Percentiles rank a stretch among this genome's conserved stretches.
These are phyloP conservation scores for Eupithecia centaureata DNA, from an alignment of 2,888 invertebrate species.

Conservation along the genomic window DNA sequence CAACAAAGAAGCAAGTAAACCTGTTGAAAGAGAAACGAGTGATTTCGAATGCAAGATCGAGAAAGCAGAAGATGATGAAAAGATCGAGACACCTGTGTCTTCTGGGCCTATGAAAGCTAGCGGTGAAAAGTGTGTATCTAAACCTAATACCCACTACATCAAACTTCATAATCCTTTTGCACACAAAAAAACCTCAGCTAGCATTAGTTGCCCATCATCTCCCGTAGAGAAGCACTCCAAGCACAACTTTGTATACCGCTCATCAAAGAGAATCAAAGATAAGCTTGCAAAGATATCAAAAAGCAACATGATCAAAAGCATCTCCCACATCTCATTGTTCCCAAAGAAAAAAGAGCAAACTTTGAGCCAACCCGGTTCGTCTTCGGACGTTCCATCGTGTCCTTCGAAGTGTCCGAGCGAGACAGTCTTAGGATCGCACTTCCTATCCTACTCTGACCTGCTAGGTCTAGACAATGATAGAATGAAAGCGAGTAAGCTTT, in stretches of 20 bases:
- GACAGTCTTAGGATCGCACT: slow-evolving; percentile 82
- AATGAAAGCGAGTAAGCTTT: slow-evolving; percentile 58
- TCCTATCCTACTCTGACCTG: slow-evolving; percentile 77
- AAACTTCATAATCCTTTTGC: slow-evolving; percentile 76
- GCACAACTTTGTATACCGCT: slow-evolving; percentile 73
- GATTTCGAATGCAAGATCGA: slow-evolving; percentile 26
- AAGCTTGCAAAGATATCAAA: slow-evolving; percentile 74
- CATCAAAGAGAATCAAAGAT: slow-evolving; percentile 71
- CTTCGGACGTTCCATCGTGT: slow-evolving; percentile 59
- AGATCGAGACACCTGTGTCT: slow-evolving; percentile 40
- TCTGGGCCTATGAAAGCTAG: slow-evolving; percentile 47
- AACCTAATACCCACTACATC: slow-evolving; percentile 60
- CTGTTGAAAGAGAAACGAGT: slow-evolving; percentile 21
- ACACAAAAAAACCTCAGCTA: slow-evolving; percentile 69
- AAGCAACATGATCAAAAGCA: slow-evolving; percentile 77
- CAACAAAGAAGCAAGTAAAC: slow-evolving; percentile 6
- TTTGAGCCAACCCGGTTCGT: slow-evolving; percentile 70
- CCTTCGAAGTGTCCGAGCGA: slow-evolving; percentile 72
- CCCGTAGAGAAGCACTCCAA: slow-evolving; percentile 73
- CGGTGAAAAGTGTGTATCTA: slow-evolving; percentile 63
- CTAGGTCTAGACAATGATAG: slow-evolving; percentile 68
- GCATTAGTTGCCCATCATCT: slow-evolving; percentile 77
- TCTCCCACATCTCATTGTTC: slow-evolving; percentile 74
- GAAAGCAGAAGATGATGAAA: slow-evolving; percentile 37
- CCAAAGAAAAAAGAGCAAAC: slow-evolving; percentile 72